A percentile compares a stretch with the other conserved stretches of the same genome.
These are phyloP conservation scores for Cryptomyrus ogoouensis DNA, from an alignment of 2,113 vertebrate genomes.

Conservation along the genomic window DNA sequence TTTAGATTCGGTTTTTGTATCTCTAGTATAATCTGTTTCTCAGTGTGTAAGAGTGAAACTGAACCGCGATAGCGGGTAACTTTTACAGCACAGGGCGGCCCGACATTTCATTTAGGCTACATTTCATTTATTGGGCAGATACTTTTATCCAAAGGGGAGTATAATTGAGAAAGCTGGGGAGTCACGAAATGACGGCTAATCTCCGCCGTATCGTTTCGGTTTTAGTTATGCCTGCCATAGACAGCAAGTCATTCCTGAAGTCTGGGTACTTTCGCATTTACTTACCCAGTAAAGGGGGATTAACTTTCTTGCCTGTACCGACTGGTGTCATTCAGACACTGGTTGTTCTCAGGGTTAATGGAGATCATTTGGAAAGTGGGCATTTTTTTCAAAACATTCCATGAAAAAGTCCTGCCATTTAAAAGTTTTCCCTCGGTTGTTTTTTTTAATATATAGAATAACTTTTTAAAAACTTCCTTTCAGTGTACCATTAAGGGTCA, in stretches of 20 bases:
- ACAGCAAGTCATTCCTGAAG: not conserved
- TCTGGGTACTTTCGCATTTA: not conserved
- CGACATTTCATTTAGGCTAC: not conserved
- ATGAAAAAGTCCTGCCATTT: constrained; percentile 1
- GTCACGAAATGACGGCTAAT: not conserved
- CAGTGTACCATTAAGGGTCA: not conserved
- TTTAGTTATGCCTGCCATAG: not conserved
- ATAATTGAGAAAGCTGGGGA: not conserved
- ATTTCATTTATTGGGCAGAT: not conserved
- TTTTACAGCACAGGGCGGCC: not conserved
- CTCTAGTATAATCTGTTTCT: not conserved
- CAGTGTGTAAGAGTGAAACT: not conserved
- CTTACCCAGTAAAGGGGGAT: not conserved
- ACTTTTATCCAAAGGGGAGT: not conserved
- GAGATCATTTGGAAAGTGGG: not conserved
- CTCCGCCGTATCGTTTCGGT: not conserved
- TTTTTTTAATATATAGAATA: not conserved
- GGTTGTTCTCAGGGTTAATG: not conserved
- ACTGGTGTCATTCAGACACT: not conserved
- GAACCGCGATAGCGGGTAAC: not conserved
- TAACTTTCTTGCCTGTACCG: not conserved
- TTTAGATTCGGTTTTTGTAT: not conserved
- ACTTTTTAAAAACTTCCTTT: not conserved
- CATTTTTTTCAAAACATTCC: not conserved
- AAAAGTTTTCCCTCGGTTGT: not conserved